Base-by-base conservation (phyloP, 2,113 vertebrate species). In the Calonectris borealis region DNA sequence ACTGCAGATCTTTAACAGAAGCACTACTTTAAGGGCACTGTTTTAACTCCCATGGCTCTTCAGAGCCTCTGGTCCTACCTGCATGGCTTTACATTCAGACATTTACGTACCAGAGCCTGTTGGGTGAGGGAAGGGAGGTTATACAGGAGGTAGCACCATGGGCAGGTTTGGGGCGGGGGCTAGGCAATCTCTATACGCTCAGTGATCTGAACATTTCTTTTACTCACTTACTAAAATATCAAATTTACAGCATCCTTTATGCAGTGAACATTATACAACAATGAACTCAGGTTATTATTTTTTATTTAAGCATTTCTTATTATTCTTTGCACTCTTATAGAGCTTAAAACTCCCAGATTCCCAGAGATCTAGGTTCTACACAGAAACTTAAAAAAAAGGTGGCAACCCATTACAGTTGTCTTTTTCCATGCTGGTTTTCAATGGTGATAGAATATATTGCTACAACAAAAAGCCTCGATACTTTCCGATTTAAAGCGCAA, bases 131-230 rank as follows among this genome's bases (percentile, higher is more conserved):
- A 49, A 75, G 49, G 48, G 29, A n/a, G 52, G 13, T 10, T 6
- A 11, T 2, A 8, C 0, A 1, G 20, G 21, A 73, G 40, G 54
- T 6, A 40, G 32, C 51, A 76, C 52, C 61, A 8, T 0, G 11
- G 49, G 55, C 27, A 65, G 15, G 11, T 21, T 20, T 68, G 52
- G n/a, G 52, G 5, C 5, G 0, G 34, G 58, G 8, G 5, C 38
- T 1, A 0, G 12, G 40, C 24, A 64, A 19, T 16, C 22, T 27
- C 70, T 13, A 4, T 8, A 34, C 2, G 11, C 34, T 49, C 88
- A 49, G 66, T 10, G 5, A 60, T 20, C n/a, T 27, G 7, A 62
- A 48, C 22, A 19, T 40, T 71, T 49, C 16, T 32, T 54, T 51
- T 22, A 44, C 10, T 69, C 36, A 31, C 10, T 38, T 62, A 24